Conservation (phyloP, 2,113 vertebrate species). For the Ranitomeya variabilis region DNA sequence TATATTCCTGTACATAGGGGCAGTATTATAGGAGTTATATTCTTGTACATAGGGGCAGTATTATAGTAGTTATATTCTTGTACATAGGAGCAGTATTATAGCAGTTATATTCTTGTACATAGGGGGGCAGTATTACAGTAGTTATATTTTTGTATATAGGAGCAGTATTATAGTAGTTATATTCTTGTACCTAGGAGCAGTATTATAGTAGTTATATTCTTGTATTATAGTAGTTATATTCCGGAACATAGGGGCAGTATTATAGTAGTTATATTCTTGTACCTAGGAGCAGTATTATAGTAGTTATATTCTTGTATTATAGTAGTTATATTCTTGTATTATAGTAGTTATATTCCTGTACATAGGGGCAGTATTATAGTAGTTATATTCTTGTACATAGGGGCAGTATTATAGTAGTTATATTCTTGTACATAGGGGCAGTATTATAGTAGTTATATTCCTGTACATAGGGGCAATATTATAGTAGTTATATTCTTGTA, state of each 20-base stretch:
- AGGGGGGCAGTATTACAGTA: neutral
- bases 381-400: too few relatives aligned
- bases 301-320: constrained; percentile 1
- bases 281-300: neutral
- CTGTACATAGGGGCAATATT: too few relatives aligned
- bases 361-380: too few relatives aligned
- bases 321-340: neutral
- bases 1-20: too few relatives aligned
- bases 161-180: constrained; percentile 9
- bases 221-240: constrained; percentile 22
- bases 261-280: constrained; percentile 5
- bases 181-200: constrained; percentile 1
- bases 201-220: constrained; percentile 22
- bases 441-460: too few relatives aligned
- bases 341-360: neutral
- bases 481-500: too few relatives aligned
- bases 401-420: too few relatives aligned
- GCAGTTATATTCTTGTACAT: neutral
- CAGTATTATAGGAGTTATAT: too few relatives aligned
- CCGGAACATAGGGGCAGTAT: constrained; percentile 2
- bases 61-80: too few relatives aligned
- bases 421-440: too few relatives aligned
- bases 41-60: too few relatives aligned
- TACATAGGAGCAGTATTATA: too few relatives aligned
- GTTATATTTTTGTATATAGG: neutral